phyloP scores from a whole-genome alignment of 64 coral and sea anemone species.

The Catalaphyllia jardinei region DNA sequence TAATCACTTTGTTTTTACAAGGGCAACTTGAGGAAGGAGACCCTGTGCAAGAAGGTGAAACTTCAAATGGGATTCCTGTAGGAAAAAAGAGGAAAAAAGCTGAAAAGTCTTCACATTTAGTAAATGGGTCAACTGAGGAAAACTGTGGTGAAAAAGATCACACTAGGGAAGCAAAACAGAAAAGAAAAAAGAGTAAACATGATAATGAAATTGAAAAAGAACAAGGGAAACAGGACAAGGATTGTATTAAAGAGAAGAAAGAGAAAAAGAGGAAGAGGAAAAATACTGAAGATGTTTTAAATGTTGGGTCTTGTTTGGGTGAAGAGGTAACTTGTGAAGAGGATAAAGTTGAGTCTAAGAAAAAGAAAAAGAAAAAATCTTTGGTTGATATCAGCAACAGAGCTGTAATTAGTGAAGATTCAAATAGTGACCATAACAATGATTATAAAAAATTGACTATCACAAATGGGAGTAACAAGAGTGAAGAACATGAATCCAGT shows the following conservation, averaged over 20 bases:
- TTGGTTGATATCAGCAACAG: neutral
- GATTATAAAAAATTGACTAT: conserved; percentile 5
- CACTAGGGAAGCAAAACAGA: neutral
- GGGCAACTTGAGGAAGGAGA: neutral
- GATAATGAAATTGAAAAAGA: no score
- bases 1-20: neutral
- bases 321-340: neutral
- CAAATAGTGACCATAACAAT: neutral
- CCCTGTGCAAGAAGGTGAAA: neutral
- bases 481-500: neutral
- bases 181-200: conserved; percentile 20
- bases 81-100: neutral
- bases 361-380: conserved; percentile 21
- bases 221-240: no score
- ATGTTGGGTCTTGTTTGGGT: neutral
- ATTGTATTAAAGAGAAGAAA: neutral
- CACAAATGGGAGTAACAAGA: neutral
- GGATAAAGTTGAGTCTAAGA: neutral
- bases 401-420: conserved; percentile 31
- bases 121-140: neutral
- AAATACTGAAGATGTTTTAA: neutral
- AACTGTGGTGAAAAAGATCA: neutral
- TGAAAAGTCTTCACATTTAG: neutral
- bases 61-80: neutral
- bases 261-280: conserved; percentile 12